These are phyloP conservation scores for Neopelma chrysocephalum DNA, from an alignment of 2,797 vertebrate species.

Conservation along the genomic window DNA sequence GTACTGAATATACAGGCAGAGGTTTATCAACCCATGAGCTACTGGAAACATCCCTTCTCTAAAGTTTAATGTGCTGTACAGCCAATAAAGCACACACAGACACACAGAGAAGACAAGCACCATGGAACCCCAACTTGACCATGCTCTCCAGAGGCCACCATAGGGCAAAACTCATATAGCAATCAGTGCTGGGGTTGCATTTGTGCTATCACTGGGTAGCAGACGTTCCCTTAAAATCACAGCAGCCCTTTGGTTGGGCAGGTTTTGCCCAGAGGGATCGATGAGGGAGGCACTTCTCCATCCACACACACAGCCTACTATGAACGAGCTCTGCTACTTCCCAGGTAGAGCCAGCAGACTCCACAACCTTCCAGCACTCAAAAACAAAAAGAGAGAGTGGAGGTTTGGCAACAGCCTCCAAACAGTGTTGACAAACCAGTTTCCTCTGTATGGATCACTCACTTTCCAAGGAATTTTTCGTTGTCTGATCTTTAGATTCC, in stretches of 20 bases:
- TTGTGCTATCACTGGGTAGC: neutral
- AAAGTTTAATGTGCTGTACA: neutral
- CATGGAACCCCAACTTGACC: neutral
- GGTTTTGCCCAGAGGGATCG: neutral
- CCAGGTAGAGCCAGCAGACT: neutral
- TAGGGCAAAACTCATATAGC: neutral
- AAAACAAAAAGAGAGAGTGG: neutral
- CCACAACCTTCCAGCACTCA: neutral
- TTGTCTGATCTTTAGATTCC: slow-evolving; percentile 89
- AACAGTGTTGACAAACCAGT: neutral
- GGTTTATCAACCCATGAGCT: neutral
- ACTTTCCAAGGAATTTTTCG: slow-evolving; percentile 97
- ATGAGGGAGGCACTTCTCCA: neutral
- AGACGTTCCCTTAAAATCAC: neutral
- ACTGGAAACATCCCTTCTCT: neutral
- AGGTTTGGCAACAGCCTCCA: neutral
- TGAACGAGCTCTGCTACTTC: neutral
- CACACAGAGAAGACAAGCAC: neutral
- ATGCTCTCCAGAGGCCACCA: neutral
- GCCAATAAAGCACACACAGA: neutral
- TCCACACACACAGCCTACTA: neutral
- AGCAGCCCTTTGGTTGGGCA: neutral
- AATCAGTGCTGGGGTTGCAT: neutral
- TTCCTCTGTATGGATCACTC: slow-evolving; percentile 57
- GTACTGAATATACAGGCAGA: neutral